Evolutionary conservation across 2,888 invertebrate species (phyloP).

Genomic region (Antheraea assamensis): DNA sequence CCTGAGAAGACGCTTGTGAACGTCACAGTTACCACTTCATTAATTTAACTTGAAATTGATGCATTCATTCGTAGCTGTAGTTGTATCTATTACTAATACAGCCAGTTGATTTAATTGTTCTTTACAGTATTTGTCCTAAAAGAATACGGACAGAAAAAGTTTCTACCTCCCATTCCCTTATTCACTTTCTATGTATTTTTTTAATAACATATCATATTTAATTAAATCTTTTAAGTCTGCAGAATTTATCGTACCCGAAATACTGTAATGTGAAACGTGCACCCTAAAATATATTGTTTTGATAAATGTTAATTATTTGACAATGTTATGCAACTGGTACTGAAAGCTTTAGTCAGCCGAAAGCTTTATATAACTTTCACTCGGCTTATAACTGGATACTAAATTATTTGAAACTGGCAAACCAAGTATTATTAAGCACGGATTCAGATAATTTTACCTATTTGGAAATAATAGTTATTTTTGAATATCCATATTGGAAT

Average conservation of each 20-base stretch:
- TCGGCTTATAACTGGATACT: not conserved
- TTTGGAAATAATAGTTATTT: not conserved
- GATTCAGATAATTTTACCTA: not conserved
- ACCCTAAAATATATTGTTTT: not conserved
- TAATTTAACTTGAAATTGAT: not conserved
- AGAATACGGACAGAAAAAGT: not conserved
- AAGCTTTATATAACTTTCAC: slow-evolving; percentile 18
- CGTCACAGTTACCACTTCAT: no score
- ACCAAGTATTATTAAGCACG: not conserved
- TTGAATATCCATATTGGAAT: not conserved
- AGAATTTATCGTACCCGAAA: not conserved
- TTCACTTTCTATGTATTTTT: not conserved
- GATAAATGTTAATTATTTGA: not conserved
- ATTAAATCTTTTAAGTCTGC: not conserved
- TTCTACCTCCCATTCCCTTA: not conserved
- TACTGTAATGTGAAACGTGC: not conserved
- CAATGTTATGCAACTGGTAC: slow-evolving; percentile 10
- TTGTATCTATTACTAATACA: not conserved
- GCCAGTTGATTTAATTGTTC: not conserved
- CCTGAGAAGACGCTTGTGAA: no score
- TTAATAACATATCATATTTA: not conserved
- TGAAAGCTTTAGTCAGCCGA: slow-evolving; percentile 11
- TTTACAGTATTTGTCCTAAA: not conserved
- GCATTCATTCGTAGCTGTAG: not conserved
- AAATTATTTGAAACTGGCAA: not conserved